Conservation (phyloP, 2,113 vertebrate species). For the Pleuronectes platessa region DNA sequence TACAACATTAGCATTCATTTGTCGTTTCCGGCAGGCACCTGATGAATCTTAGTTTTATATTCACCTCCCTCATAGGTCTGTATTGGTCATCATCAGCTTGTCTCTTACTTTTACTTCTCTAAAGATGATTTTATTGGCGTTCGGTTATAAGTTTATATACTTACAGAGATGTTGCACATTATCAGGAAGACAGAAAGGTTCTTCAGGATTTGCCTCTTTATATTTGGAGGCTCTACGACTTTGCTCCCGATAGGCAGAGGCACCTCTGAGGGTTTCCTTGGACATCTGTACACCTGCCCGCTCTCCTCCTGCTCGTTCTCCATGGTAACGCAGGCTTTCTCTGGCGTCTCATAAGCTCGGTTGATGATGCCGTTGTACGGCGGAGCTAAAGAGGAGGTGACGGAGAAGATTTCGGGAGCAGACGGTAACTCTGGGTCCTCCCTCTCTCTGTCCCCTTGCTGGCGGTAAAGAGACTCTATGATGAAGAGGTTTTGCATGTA, state of each 20-base stretch:
- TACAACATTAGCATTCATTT: not conserved
- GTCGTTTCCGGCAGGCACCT: not conserved
- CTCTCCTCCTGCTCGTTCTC: conserved; percentile 72
- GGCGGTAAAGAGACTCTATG: conserved; percentile 90
- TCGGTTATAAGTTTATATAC: not conserved
- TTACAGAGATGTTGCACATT: conserved; percentile 87
- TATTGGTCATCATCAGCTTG: not conserved
- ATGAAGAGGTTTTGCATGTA: conserved; percentile 96
- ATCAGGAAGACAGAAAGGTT: conserved; percentile 92
- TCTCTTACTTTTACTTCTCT: no score
- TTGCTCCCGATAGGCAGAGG: conserved; percentile 47
- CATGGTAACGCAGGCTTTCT: conserved; percentile 39
- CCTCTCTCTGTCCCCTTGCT: conserved; percentile 71
- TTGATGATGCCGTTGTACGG: conserved; percentile 84
- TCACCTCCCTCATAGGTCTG: not conserved
- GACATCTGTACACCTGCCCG: conserved; percentile 47
- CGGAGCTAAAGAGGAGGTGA: conserved; percentile 79
- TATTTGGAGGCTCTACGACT: conserved; percentile 55
- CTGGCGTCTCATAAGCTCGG: conserved; percentile 65
- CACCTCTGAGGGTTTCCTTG: conserved; percentile 69
- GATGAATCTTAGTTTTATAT: not conserved
- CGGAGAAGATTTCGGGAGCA: conserved; percentile 83
- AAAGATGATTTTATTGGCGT: no score
- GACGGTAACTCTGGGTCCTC: conserved; percentile 70
- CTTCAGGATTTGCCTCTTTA: conserved; percentile 87